Evolutionary conservation across 2,888 invertebrate species (phyloP).

Genomic region (Atethmia centrago): DNA sequence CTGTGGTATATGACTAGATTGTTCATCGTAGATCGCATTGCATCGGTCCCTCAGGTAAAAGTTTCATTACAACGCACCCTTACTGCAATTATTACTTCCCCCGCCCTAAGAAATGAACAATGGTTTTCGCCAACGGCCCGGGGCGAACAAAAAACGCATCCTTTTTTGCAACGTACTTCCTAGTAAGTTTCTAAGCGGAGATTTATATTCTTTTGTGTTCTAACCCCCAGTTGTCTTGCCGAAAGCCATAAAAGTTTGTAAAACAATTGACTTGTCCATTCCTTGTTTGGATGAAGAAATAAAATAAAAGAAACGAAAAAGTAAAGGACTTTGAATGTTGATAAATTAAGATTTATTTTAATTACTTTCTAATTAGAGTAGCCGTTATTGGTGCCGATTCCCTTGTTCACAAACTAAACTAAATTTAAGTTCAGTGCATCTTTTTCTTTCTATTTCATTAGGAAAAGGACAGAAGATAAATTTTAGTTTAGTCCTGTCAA

Average conservation of each 20-base stretch:
- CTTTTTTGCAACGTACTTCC: conserved; percentile 85
- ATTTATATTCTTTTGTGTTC: conserved; percentile 70
- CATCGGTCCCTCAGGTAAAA: conserved; percentile 82
- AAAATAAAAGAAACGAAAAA: neutral
- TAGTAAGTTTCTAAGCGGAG: conserved; percentile 80
- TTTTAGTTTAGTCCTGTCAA: too few relatives aligned
- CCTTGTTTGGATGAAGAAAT: neutral
- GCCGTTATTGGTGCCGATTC: too few relatives aligned
- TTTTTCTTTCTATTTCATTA: too few relatives aligned
- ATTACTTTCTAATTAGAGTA: conserved; percentile 33
- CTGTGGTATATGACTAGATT: conserved; percentile 58
- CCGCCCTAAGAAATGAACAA: conserved; percentile 79
- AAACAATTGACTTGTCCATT: conserved; percentile 62
- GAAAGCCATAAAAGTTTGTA: conserved; percentile 58
- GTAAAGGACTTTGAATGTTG: neutral
- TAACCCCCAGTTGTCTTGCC: conserved; percentile 62
- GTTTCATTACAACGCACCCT: conserved; percentile 84
- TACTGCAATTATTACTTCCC: conserved; percentile 83
- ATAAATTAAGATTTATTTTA: neutral
- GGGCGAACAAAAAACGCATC: conserved; percentile 80
- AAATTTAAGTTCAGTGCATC: too few relatives aligned
- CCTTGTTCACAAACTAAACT: too few relatives aligned
- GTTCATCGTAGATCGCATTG: conserved; percentile 54
- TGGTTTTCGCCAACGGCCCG: conserved; percentile 82
- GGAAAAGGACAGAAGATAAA: too few relatives aligned